Evolutionary conservation across 92 coral and sea anemone species (phyloP), one percentile per base, ranked within the genome.

Genomic region (Actinernus sp.): DNA sequence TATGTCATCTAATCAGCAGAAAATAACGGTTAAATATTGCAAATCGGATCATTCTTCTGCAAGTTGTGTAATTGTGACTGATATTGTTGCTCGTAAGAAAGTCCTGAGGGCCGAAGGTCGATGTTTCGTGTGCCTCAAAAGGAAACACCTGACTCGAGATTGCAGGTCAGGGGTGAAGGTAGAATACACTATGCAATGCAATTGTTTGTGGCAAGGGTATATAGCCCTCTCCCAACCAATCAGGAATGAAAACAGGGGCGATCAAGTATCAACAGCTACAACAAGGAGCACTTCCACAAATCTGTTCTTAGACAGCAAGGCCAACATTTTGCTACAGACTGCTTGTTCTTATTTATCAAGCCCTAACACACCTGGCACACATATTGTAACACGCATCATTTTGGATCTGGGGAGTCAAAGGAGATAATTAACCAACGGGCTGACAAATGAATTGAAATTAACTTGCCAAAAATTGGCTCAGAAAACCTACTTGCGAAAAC

Each of bases 401-500:
- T 24, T 81, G 28, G 81, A 81, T 50, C 40, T 40, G 44, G 76
- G 68, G 45, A 81, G 81, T 33, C 88, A 55, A 13, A 40, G 49
- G 47, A 62, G 63, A 48, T 62, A 73, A 16, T 44, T 63, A 3
- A 44, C 81, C 13, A 40, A 73, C 26, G 25, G 61, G 13, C 14
- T 73, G 21, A 33, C 61, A 10, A 60, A 55, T 12, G 45, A 27
- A 8, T n/a, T n/a, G n/a, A n/a, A n/a, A 43, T 81, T 45, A 44
- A 73, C 16, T 32, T 81, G 30, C 39, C 18, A 23, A 56, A 37
- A 37, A 65, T 55, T 16, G 39, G 59, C 17, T 52, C 68, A 0
- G 58, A 81, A 57, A 62, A 62, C 32, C 38, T 64, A 11, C 65
- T 81, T 8, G 51, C 64, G 26, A 71, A 81, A 43, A 56, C 88